Evolutionary conservation across 2,888 invertebrate genomes (phyloP), one percentile per base, ranked within the genome.

Genomic region (Sarcophaga variegata): DNA sequence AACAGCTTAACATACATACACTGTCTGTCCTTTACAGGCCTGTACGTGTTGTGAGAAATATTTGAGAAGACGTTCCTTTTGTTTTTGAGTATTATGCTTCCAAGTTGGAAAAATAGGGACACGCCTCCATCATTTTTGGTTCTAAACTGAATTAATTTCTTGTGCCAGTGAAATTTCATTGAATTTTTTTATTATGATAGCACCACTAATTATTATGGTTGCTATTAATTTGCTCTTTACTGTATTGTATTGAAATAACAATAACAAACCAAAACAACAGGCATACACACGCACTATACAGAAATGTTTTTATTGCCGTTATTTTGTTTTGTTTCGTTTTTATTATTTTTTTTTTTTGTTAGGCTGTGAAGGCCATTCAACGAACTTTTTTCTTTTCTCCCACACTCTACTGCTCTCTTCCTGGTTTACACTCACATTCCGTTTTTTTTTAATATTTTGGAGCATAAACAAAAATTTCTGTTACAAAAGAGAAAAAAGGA

Each of bases 281-380:
- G 2, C 4, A 60, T 62, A 17, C 25, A 6, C 2, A 37, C 25
- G 5, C 60, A 14, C 17, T 2, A 54, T 3, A 17, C 14, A 54
- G 4, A 3, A 54, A 14, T 54, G 54, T 54, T 54, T 54, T 54
- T 54, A 3, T 14, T 17, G 17, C 54, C 12, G 54, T 54, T 17
- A 54, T 54, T 54, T 54, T 54, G 12, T 54, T 54, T 54, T 14
- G 17, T 54, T 45, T 11, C 4, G 4, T 45, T 45, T 45, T 81
- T 72, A 81, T 85, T 85, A 63, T 81, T 76, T 49, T 45, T 83
- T 70, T 69, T 64, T 66, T 64, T 22, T 69, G 17, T 47, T 59
- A 2, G 59, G 8, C 83, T 87, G 81, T 87, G 87, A 87, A 87
- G 87, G 87, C 87, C 87, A 87, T 87, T 63, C 78, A 87, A 81